Base-by-base conservation (phyloP, 2,797 vertebrate species). In the Sebastes miniatus region DNA sequence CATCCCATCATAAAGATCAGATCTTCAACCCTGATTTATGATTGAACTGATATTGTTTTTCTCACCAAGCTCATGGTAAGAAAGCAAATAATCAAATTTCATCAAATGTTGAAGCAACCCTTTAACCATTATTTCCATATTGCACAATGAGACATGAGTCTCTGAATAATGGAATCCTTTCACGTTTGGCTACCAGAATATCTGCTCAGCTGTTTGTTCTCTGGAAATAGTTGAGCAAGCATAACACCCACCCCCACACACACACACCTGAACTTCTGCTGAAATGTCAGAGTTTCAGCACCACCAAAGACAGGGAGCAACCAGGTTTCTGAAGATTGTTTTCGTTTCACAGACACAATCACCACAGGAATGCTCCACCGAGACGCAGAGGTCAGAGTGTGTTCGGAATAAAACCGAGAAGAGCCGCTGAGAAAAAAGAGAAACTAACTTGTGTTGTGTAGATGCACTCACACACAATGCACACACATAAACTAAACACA, bases 291-390 rank as follows among this genome's bases (percentile, higher is more conserved):
- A 70, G 76, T 68, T 78, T 58, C 71, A 73, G 77, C 67, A 8
- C 27, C 14, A 14, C 59, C 31, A 56, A 57, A 86, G 81, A 64
- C 75, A 43, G 24, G 56, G 64, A 77, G 76, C 80, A 64, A 67
- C 20, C 66, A 63, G 66, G 32, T 79, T 86, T 87, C 69, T 82
- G 72, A 87, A 89, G 79, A 65, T 43, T 87, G 81, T 90, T 90
- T 90, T 83, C 80, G 69, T 83, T 89, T 86, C 79, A 57, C 77
- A 82, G 88, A 87, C 80, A 79, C 70, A 78, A 69, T 81, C 82
- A 39, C 85, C 91, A 52, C 87, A 90, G 89, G 89, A 92, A 91
- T 89, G 80, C 69, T 39, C 25, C 1, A 29, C 69, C 27, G 69
- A 73, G 66, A 77, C 47, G 25, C 43, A 75, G 70, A 90, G 84